Percentiles rank a stretch among this genome's conserved stretches.
Evolutionary conservation across 2,113 vertebrate species (phyloP).

Genomic region (Epinephelus moara): DNA sequence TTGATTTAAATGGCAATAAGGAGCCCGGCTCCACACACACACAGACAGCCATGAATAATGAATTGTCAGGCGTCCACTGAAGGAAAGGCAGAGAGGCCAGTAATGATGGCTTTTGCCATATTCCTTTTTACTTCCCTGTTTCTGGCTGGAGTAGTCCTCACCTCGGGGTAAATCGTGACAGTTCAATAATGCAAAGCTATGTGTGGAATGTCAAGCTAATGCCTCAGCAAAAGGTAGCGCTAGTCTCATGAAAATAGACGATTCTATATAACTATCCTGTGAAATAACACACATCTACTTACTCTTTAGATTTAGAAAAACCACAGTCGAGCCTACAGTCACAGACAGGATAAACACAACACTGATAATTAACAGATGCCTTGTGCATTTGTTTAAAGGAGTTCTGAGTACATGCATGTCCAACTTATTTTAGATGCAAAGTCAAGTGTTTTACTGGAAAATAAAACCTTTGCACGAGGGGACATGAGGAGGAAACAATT

Average conservation of each 20-base stretch:
- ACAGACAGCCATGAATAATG: constrained; percentile 81
- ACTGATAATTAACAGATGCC: neutral
- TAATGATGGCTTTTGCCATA: constrained; percentile 67
- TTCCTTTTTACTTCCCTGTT: constrained; percentile 70
- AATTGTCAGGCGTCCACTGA: constrained; percentile 68
- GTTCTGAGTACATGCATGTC: neutral
- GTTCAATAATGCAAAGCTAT: constrained; percentile 87
- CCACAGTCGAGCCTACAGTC: neutral
- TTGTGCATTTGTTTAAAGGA: neutral
- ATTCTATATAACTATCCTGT: constrained; percentile 38
- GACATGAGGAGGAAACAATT: constrained; percentile 3
- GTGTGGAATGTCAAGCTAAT: constrained; percentile 85
- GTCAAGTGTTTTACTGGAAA: constrained; percentile 7
- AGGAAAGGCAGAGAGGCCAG: constrained; percentile 59
- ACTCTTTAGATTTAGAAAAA: neutral
- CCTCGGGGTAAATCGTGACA: constrained; percentile 84
- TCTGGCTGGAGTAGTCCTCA: constrained; percentile 68
- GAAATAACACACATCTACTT: neutral
- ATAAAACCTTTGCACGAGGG: neutral
- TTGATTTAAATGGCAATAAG: constrained; percentile 87
- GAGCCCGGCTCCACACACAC: constrained; percentile 70
- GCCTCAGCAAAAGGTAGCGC: constrained; percentile 69
- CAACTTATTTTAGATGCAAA: neutral
- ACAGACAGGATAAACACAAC: neutral
- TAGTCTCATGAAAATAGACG: constrained; percentile 57